These are phyloP conservation scores for Plumapathes pennacea DNA, from an alignment of 92 coral and sea anemone species.

Conservation along the genomic window DNA sequence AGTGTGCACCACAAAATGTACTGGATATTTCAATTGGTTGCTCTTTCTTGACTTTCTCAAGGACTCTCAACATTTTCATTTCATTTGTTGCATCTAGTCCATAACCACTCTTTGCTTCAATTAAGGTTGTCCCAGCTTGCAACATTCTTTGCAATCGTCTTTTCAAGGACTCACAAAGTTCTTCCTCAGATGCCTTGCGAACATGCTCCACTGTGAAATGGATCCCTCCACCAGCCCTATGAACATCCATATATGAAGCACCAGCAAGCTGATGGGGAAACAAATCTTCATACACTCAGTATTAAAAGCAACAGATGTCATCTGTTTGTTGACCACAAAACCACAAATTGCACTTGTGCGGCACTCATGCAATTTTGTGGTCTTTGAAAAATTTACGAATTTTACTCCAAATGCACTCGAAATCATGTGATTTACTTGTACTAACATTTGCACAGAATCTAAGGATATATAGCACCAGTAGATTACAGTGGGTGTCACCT, in stretches of 20 bases:
- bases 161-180: slow-evolving; percentile 71
- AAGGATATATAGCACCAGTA: too few relatives aligned
- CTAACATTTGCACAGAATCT: too few relatives aligned
- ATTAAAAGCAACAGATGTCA: too few relatives aligned
- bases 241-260: slow-evolving; percentile 96
- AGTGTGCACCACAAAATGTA: slow-evolving; percentile 98
- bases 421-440: too few relatives aligned
- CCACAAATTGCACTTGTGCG: too few relatives aligned
- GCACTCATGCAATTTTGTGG: too few relatives aligned
- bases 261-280: slow-evolving; percentile 98
- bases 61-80: slow-evolving; percentile 88
- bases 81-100: slow-evolving; percentile 85
- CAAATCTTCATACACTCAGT: too few relatives aligned
- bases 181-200: slow-evolving; percentile 79
- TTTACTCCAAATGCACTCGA: too few relatives aligned
- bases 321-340: too few relatives aligned
- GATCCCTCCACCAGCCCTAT: slow-evolving; percentile 93
- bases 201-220: slow-evolving; percentile 92
- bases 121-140: slow-evolving; percentile 85
- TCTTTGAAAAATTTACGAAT: too few relatives aligned
- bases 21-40: slow-evolving; percentile 89
- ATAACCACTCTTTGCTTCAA: slow-evolving; percentile 99
- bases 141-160: slow-evolving; percentile 75
- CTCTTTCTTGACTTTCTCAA: slow-evolving; percentile 85
- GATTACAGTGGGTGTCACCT: too few relatives aligned